phyloP scores from a whole-genome alignment of 2,113 vertebrate species.

The Dromaius novaehollandiae region DNA sequence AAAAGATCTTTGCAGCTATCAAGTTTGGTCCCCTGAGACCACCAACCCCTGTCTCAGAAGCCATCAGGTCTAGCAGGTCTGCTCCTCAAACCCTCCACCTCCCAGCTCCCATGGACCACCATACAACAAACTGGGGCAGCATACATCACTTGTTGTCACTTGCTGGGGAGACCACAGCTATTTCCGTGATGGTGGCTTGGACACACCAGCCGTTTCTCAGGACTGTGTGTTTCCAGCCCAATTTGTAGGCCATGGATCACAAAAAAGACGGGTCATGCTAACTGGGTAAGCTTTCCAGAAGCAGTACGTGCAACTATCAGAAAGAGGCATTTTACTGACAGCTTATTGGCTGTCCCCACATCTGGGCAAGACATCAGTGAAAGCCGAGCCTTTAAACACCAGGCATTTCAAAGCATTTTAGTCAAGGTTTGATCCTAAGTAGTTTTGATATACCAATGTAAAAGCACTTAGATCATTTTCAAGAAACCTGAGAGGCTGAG shows the following conservation, averaged over 20 bases:
- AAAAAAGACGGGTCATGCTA: neutral
- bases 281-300: neutral
- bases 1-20: neutral
- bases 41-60: neutral
- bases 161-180: neutral
- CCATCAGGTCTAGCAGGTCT: neutral
- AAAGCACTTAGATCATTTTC: neutral
- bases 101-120: neutral
- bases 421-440: neutral
- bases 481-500: neutral
- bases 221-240: neutral
- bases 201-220: neutral
- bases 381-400: neutral
- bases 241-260: fast-evolving
- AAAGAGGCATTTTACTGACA: neutral
- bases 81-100: neutral
- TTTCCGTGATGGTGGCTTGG: neutral
- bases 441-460: neutral
- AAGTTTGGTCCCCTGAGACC: neutral
- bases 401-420: neutral
- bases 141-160: neutral
- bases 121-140: neutral
- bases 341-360: neutral
- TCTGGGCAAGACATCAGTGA: neutral
- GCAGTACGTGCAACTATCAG: neutral